Percentiles rank a stretch among this genome's conserved stretches.
Conservation (phyloP, 2,113 vertebrate genomes). For the Lipophrys pholis region DNA sequence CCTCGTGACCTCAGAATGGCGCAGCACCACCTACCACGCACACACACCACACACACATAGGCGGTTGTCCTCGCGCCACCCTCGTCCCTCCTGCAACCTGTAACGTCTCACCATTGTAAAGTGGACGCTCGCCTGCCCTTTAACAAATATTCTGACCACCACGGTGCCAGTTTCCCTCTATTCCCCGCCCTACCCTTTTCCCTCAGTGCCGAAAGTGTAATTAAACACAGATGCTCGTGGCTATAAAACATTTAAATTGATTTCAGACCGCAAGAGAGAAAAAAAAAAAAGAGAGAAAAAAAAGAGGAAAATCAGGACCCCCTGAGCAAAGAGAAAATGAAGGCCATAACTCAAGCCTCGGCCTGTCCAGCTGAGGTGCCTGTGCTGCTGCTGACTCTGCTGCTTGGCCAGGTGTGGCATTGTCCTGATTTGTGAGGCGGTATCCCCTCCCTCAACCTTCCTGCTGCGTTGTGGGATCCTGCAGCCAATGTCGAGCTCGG, state of each 20-base stretch:
- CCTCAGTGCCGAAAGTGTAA: slow-evolving; percentile 45
- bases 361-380: slow-evolving; percentile 44
- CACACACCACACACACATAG: neutral
- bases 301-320: neutral
- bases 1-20: too few relatives aligned
- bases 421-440: slow-evolving; percentile 60
- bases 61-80: neutral
- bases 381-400: slow-evolving; percentile 56
- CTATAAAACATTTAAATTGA: slow-evolving; percentile 71
- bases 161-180: slow-evolving; percentile 23
- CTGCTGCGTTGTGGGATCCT: slow-evolving; percentile 39
- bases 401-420: slow-evolving; percentile 32
- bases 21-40: neutral
- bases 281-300: slow-evolving; percentile 6
- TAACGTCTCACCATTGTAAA: neutral
- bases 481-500: slow-evolving; percentile 2
- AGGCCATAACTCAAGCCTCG: slow-evolving; percentile 72
- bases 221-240: slow-evolving; percentile 57
- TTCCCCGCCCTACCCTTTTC: slow-evolving; percentile 18
- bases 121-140: slow-evolving; percentile 22
- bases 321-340: slow-evolving; percentile 68
- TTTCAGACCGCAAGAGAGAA: slow-evolving; percentile 16
- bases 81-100: neutral
- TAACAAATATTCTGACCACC: slow-evolving; percentile 32
- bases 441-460: slow-evolving; percentile 32